Conservation (phyloP, 2,113 vertebrate species). For the Recurvirostra avosetta region DNA sequence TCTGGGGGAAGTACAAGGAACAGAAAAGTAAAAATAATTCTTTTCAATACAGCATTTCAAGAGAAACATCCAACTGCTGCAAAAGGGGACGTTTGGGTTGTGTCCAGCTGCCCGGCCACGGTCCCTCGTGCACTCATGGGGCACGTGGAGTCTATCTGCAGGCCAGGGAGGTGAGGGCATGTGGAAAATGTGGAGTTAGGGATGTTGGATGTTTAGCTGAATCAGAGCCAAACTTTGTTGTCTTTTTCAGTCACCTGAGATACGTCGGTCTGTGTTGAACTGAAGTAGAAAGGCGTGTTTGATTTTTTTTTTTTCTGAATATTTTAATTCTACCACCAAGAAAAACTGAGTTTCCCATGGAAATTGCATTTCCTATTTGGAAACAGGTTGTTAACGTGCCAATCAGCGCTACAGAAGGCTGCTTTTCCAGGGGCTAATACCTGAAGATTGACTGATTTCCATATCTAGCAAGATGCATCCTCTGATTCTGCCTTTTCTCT, state of each 20-base stretch:
- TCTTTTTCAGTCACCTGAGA: neutral
- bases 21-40: accelerated
- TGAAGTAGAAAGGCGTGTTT: neutral
- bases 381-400: neutral
- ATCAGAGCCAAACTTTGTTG: neutral
- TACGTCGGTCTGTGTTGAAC: neutral
- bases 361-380: conserved; percentile 18
- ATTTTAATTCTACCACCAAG: conserved; percentile 2
- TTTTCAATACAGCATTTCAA: neutral
- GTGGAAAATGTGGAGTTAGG: neutral
- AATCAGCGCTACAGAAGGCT: neutral
- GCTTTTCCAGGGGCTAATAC: conserved; percentile 30
- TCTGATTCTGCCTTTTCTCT: neutral
- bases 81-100: neutral
- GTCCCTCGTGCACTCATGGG: accelerated
- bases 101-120: neutral
- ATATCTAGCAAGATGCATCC: neutral
- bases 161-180: neutral
- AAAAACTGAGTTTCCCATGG: neutral
- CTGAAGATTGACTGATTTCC: conserved; percentile 7
- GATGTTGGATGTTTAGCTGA: neutral
- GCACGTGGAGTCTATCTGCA: neutral
- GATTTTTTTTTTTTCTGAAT: neutral
- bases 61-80: neutral
- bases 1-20: neutral